Evolutionary conservation across 1,140 invertebrate genomes (phyloP), one percentile per base, ranked within the genome.

Genomic region (Bathynomus jamesi): DNA sequence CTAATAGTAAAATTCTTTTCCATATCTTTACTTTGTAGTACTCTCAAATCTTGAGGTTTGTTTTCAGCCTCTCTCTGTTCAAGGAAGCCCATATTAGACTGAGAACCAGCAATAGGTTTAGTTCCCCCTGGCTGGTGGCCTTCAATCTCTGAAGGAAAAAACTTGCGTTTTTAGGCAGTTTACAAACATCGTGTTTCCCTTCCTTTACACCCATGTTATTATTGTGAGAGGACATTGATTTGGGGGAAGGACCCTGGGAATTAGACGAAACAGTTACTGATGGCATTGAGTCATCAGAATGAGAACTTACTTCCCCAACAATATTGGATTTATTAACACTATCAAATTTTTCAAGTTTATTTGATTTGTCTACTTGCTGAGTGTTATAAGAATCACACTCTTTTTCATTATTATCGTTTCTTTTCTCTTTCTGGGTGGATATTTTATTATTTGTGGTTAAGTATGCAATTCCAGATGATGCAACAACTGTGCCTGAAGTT

Each of bases 121-220:
- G 65, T 60, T 24, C 32, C 70, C 21, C 66, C 68, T 61, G 74
- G 66, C 63, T 78, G 78, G 21, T 53, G 40, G 13, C 74, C 89
- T 82, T 93, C 91, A 68, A 92, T 82, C 81, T 92, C 90, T 27
- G 90, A 88, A 71, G 89, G 90, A 85, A 92, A 89, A 79, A 91
- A 93, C 83, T 94, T 94, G 72, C 92, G 85, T 83, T 94, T 94
- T 94, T 94, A 72, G 92, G 92, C 82, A 94, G 85, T 81, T 90
- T 91, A 65, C 79, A 78, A 3, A 74, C 76, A 69, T 75, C 76
- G 69, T 78, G 73, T 69, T 30, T 72, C 68, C 65, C 71, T 68
- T 31, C 25, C 53, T 73, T 70, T 71, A 70, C 46, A 71, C 70
- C 65, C 61, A 71, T 27, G 60, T 61, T 53, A 66, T 61, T 65